A percentile compares a stretch with the other conserved stretches of the same genome.
Conservation (phyloP, 2,113 vertebrate species). For the Pteronura brasiliensis region DNA sequence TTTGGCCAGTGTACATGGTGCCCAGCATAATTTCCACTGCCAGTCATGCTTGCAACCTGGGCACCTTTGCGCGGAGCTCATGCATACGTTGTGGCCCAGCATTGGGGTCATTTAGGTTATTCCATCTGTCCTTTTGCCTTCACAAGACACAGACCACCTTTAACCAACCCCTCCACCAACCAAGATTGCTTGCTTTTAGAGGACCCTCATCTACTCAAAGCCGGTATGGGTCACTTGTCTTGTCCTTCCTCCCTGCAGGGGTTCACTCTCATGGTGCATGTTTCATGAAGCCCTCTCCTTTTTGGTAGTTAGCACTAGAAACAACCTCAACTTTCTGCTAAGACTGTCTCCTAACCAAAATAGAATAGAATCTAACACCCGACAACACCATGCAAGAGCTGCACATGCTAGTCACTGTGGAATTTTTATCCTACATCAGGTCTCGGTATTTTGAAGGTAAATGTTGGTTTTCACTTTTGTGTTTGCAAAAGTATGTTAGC, state of each 20-base stretch:
- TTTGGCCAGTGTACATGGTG: neutral
- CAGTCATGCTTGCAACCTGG: neutral
- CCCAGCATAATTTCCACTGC: neutral
- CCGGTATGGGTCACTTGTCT: neutral
- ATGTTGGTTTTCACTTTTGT: neutral
- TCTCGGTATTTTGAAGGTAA: neutral
- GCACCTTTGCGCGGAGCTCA: neutral
- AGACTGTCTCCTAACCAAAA: neutral
- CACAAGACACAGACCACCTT: neutral
- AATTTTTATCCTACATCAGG: neutral
- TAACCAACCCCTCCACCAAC: neutral
- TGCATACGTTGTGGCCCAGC: neutral
- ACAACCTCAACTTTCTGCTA: neutral
- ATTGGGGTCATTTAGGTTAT: neutral
- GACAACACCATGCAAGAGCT: neutral
- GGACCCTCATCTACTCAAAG: neutral
- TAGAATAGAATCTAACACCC: neutral
- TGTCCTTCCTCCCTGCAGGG: neutral
- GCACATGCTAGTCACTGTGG: neutral
- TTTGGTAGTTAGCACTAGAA: neutral
- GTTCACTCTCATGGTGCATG: neutral
- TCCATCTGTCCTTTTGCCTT: neutral
- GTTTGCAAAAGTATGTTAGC: neutral
- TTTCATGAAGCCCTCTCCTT: neutral
- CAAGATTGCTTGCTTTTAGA: neutral